Percentiles rank a stretch among this genome's conserved stretches.
Conservation (phyloP, 2,888 invertebrate genomes). For the Diogma glabrata region DNA sequence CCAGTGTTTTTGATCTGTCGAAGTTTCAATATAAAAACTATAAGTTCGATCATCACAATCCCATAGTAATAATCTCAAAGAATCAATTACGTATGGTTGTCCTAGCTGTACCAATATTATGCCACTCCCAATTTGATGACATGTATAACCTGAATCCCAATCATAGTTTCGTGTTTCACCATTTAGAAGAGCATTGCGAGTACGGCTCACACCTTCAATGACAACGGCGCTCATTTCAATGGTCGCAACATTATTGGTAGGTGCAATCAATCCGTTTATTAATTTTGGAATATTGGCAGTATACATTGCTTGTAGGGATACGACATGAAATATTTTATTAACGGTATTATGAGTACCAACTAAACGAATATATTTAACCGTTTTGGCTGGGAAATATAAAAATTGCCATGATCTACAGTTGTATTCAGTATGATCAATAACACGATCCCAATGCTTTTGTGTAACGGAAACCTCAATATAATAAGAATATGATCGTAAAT, state of each 20-base stretch:
- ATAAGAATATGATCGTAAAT: constrained; percentile 52
- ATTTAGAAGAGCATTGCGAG: constrained; percentile 88
- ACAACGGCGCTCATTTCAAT: constrained; percentile 83
- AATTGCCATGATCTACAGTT: constrained; percentile 95
- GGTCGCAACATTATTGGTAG: constrained; percentile 85
- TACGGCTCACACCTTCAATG: constrained; percentile 89
- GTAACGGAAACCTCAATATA: constrained; percentile 78
- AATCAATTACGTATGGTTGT: constrained; percentile 88
- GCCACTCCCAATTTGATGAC: constrained; percentile 91
- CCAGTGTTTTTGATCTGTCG: constrained; percentile 87
- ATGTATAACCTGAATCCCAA: constrained; percentile 98
- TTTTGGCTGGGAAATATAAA: constrained; percentile 80
- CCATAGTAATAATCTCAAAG: constrained; percentile 88
- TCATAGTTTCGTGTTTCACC: constrained; percentile 92
- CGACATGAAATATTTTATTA: constrained; percentile 90
- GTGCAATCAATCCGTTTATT: constrained; percentile 64
- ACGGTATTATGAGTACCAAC: constrained; percentile 92
- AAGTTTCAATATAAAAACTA: constrained; percentile 92
- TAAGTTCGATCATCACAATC: constrained; percentile 93
- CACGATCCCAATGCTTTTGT: constrained; percentile 86
- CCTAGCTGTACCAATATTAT: constrained; percentile 89
- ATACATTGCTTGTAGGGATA: constrained; percentile 83
- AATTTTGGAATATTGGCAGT: constrained; percentile 64
- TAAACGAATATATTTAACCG: constrained; percentile 71
- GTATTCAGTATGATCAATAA: constrained; percentile 85